A percentile compares a stretch with the other conserved stretches of the same genome.
These are phyloP conservation scores for Eristalis arbustorum DNA, from an alignment of 2,888 invertebrate species.

Conservation along the genomic window DNA sequence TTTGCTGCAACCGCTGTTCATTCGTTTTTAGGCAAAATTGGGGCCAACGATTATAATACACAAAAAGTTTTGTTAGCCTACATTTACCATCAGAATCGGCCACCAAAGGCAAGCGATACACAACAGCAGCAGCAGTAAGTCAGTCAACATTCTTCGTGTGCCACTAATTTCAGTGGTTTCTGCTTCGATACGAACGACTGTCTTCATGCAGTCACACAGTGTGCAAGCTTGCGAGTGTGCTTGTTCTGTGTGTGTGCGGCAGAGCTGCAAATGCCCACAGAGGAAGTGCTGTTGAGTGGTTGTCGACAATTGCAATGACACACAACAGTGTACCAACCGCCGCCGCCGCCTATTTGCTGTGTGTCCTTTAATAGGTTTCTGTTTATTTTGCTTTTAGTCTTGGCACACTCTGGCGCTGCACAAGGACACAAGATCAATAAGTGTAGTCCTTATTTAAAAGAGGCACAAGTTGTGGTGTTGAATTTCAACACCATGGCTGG, in stretches of 20 bases:
- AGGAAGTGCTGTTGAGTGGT: conserved; percentile 58
- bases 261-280: conserved; percentile 10
- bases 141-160: conserved; percentile 47
- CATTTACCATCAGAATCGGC: conserved; percentile 38
- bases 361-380: conserved; percentile 61
- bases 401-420: conserved; percentile 40
- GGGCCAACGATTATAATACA: conserved; percentile 62
- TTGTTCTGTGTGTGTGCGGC: neutral
- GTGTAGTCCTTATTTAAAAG: conserved; percentile 31
- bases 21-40: conserved; percentile 57
- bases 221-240: neutral
- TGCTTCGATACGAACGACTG: conserved; percentile 28
- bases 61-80: conserved; percentile 67
- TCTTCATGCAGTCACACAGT: conserved; percentile 15
- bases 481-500: neutral
- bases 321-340: conserved; percentile 11
- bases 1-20: conserved; percentile 22
- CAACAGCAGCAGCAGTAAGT: conserved; percentile 34
- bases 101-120: neutral
- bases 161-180: conserved; percentile 21
- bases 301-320: conserved; percentile 42
- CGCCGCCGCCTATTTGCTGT: conserved; percentile 41
- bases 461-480: neutral
- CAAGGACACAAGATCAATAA: conserved; percentile 66
- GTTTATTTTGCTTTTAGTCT: conserved; percentile 55